Percentiles rank a stretch among this genome's conserved stretches.
Evolutionary conservation across 2,113 vertebrate genomes (phyloP).

Genomic region (Arvicanthis niloticus): DNA sequence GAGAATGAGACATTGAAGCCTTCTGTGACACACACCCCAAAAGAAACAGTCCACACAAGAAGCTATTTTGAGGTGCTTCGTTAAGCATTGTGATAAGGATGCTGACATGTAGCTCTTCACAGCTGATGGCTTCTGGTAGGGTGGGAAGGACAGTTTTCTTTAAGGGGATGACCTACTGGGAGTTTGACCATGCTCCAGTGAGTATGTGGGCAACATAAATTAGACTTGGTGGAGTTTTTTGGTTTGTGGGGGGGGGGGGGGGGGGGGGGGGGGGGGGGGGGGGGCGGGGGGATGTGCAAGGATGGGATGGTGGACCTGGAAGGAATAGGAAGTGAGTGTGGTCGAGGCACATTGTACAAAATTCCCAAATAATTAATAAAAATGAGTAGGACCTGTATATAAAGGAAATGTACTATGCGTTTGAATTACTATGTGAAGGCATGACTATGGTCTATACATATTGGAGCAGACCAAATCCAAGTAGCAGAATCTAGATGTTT

Average conservation of each 20-base stretch:
- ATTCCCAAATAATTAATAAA: neutral
- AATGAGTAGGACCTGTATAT: conserved; percentile 31
- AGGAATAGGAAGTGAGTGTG: neutral
- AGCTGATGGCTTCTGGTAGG: neutral
- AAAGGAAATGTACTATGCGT: conserved; percentile 61
- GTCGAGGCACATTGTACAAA: neutral
- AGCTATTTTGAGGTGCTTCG: too few relatives aligned
- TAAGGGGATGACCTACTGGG: neutral
- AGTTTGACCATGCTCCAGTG: neutral
- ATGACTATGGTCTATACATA: conserved; percentile 53
- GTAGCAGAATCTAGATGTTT: conserved; percentile 11
- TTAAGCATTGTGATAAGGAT: neutral
- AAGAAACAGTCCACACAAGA: neutral
- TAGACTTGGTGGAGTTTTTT: neutral
- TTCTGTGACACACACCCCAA: neutral
- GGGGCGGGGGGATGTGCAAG: too few relatives aligned
- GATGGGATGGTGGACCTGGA: neutral
- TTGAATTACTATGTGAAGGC: conserved; percentile 25
- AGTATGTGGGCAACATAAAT: neutral
- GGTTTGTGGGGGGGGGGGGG: too few relatives aligned
- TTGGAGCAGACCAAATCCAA: conserved; percentile 57
- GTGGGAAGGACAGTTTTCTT: neutral
- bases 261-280: too few relatives aligned
- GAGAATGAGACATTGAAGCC: neutral
- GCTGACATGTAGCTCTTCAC: neutral